Base-by-base conservation (phyloP, 2,113 vertebrate genomes). In the Semnornis frantzii region DNA sequence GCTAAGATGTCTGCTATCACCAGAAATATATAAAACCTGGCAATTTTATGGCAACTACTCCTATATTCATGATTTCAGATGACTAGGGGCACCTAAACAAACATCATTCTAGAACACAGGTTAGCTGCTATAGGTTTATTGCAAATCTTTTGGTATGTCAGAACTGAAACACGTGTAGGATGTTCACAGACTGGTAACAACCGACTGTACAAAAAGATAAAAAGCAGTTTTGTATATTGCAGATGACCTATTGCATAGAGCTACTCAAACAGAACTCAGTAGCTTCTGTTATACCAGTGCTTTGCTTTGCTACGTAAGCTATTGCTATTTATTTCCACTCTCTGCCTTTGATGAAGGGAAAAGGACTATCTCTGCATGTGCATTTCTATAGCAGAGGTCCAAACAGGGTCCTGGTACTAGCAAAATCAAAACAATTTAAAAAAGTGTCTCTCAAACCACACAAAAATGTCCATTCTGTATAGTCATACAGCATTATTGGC, bases 141-240 rank as follows among this genome's bases (percentile, higher is more conserved):
- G 68, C 76, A 85, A 76, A 33, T 55, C 46, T 60, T n/a, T 64
- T 88, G 88, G 50, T 39, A 70, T 25, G 15, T 42, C 50, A 52
- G 77, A 94, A 66, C 50, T 80, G 80, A 95, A 97, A 93, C 42
- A 39, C 23, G 19, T 85, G 72, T 54, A 65, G 85, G 33, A 84
- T 66, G 31, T 21, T 73, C 69, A 69, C 7, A 87, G 78, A 80
- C 50, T 85, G 76, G 37, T 82, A 87, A 91, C 57, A 91, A 69
- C 80, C 90, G 30, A 89, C 60, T 82, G 34, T 37, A 55, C 24
- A 63, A 63, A 73, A 89, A 24, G 37, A 15, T 87, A 59, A 3
- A 76, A 94, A 94, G 16, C 21, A 62, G 69, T 79, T 72, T 34
- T 75, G 10, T 30, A 7, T n/a, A 28, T 19, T 74, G 46, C 54